Conservation (phyloP, 2,113 vertebrate species). For the Colius striatus region DNA sequence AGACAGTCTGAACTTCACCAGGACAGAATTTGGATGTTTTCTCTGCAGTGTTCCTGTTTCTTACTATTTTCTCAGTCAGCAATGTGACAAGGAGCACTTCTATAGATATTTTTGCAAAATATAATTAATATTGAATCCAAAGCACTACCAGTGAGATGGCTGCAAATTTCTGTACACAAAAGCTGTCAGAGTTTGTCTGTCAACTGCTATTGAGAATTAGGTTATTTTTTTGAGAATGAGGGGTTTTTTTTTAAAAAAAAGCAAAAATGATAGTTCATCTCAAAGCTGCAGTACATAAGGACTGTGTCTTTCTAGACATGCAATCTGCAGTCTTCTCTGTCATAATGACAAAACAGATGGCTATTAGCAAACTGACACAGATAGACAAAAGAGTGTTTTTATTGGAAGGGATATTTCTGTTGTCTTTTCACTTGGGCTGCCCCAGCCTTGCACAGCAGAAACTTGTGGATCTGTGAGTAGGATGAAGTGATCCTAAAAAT, state of each 20-base stretch:
- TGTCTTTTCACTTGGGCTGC: background rate
- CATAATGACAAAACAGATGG: background rate
- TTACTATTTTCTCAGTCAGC: background rate
- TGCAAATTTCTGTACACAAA: background rate
- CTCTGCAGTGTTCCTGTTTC: background rate
- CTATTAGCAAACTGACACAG: background rate
- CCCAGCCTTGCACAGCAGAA: background rate
- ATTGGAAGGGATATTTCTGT: background rate
- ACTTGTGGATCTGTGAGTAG: background rate
- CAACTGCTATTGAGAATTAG: background rate
- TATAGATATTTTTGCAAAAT: background rate
- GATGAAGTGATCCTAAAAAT: slow-evolving; percentile 4
- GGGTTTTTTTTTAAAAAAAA: background rate
- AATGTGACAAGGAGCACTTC: background rate
- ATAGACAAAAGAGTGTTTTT: background rate
- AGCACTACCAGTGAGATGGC: background rate
- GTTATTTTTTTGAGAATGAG: background rate
- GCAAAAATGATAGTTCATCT: background rate
- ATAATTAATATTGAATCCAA: background rate
- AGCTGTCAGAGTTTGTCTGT: background rate
- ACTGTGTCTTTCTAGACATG: background rate
- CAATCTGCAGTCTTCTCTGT: background rate
- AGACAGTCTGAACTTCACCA: background rate
- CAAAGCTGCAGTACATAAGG: background rate
- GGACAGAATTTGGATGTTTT: background rate